Conservation (phyloP, 1,140 invertebrate species). For the Bacillus rossius region DNA sequence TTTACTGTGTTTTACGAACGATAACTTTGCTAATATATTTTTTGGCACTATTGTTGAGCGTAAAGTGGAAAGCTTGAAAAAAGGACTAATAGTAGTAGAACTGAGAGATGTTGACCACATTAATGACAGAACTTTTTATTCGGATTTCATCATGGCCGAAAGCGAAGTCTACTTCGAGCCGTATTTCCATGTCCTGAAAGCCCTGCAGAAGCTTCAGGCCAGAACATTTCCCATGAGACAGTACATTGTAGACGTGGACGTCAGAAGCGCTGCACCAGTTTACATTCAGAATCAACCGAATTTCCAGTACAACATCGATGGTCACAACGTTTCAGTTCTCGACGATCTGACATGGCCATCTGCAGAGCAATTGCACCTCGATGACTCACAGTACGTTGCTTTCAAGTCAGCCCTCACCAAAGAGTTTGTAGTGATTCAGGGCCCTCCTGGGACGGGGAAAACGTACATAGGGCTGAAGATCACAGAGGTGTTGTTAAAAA, state of each 20-base stretch:
- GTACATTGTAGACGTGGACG: constrained; percentile 51
- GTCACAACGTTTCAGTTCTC: constrained; percentile 25
- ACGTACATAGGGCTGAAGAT: constrained; percentile 68
- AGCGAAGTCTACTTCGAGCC: constrained; percentile 63
- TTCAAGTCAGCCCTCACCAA: constrained; percentile 51
- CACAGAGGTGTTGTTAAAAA: constrained; percentile 51
- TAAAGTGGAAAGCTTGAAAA: constrained; percentile 28
- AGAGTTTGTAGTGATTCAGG: constrained; percentile 51
- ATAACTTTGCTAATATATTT: constrained; percentile 52
- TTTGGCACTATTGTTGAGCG: constrained; percentile 43
- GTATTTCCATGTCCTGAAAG: constrained; percentile 56
- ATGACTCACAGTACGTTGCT: constrained; percentile 53
- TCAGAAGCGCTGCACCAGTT: constrained; percentile 17
- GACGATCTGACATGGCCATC: constrained; percentile 40
- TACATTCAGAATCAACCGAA: constrained; percentile 13
- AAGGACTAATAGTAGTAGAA: constrained; percentile 47
- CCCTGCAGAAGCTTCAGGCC: constrained; percentile 47
- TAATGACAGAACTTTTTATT: constrained; percentile 36
- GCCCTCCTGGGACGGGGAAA: constrained; percentile 76
- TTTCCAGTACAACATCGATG: constrained; percentile 15
- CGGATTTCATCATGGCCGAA: constrained; percentile 54
- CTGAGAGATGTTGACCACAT: constrained; percentile 40
- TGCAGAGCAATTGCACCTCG: constrained; percentile 41
- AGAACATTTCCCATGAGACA: constrained; percentile 55
- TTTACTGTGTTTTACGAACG: constrained; percentile 60